Evolutionary conservation across 2,888 invertebrate genomes (phyloP).

Genomic region (Cancer borealis): DNA sequence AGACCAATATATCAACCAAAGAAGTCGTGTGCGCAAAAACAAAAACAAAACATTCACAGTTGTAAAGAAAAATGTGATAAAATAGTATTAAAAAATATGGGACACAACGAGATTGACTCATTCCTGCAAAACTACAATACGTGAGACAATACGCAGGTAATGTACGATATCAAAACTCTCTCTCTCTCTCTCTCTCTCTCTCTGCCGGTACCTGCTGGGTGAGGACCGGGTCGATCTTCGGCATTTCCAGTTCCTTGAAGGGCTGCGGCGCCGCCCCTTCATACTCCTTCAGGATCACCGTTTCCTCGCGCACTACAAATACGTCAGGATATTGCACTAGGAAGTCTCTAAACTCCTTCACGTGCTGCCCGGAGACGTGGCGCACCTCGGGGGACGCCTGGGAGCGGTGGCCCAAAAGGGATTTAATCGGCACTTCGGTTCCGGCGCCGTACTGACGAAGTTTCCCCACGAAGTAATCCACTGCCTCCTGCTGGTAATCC

Average conservation of each 20-base stretch:
- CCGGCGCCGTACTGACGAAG: conserved; percentile 96
- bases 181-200: conserved; percentile 9
- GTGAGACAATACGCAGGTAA: too few relatives aligned
- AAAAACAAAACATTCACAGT: too few relatives aligned
- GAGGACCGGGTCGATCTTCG: conserved; percentile 91
- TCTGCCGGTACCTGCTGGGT: conserved; percentile 81
- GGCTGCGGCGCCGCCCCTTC: conserved; percentile 79
- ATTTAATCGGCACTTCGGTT: conserved; percentile 97
- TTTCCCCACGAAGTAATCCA: conserved; percentile 97
- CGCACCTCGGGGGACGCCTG: conserved; percentile 98
- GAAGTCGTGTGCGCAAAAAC: too few relatives aligned
- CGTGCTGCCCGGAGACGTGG: conserved; percentile 95
- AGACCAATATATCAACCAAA: too few relatives aligned
- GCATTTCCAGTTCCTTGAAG: conserved; percentile 86
- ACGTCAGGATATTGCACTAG: conserved; percentile 90
- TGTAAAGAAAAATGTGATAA: too few relatives aligned
- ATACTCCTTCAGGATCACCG: conserved; percentile 87
- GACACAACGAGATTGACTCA: too few relatives aligned
- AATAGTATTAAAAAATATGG: too few relatives aligned
- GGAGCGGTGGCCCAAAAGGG: conserved; percentile 96
- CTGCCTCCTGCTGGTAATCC: conserved; percentile 97
- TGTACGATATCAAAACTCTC: neutral
- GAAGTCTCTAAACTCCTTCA: conserved; percentile 96
- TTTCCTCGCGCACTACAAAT: conserved; percentile 90
- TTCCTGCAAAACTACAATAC: too few relatives aligned